Base-by-base conservation (phyloP, 2,797 vertebrate species). In the Taenioides sp. region DNA sequence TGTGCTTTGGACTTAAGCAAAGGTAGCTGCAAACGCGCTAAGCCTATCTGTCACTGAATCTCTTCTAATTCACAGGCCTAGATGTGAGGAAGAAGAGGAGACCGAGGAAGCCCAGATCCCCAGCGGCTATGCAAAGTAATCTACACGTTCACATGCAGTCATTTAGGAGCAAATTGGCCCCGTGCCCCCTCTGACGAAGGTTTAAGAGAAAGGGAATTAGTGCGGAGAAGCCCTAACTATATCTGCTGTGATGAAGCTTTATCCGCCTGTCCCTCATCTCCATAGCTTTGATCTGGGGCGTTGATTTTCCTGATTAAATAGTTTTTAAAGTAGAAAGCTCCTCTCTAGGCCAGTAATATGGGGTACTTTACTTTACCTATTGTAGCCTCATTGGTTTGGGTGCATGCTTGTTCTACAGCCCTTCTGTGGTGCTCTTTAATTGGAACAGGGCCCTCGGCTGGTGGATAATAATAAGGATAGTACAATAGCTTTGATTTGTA, bases 231-330 rank as follows among this genome's bases (percentile, higher is more conserved):
- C 89, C 89, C 87, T 91, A 91, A 92, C 87, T 87, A 90, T 92
- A 90, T 88, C 80, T 88, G 87, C 92, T 93, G 92, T 94, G 92
- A 94, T 92, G 89, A 94, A 90, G 84, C 89, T 91, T 90, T 92
- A 91, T 88, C 92, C 82, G 85, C 84, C 85, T 91, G 87, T 89
- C 87, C 86, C 89, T 89, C 87, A 89, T 93, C 89, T 92, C 86
- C 89, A 89, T 92, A 86, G 80, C 92, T 93, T 93, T 94, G 91
- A 94, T 92, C 90, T 92, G 69, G 80, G 85, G 81, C 89, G 86
- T 91, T 93, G 92, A 94, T 94, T 93, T 92, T 90, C 89, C 91
- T 92, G 92, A 94, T 94, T 94, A 94, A 91, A 91, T 92, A 90
- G 88, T 91, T 93, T 91, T 93, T 88, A 90, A 92, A 88, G 89